Evolutionary conservation across 2,888 invertebrate genomes (phyloP).

Genomic region (Lepetodrilus schrolli): DNA sequence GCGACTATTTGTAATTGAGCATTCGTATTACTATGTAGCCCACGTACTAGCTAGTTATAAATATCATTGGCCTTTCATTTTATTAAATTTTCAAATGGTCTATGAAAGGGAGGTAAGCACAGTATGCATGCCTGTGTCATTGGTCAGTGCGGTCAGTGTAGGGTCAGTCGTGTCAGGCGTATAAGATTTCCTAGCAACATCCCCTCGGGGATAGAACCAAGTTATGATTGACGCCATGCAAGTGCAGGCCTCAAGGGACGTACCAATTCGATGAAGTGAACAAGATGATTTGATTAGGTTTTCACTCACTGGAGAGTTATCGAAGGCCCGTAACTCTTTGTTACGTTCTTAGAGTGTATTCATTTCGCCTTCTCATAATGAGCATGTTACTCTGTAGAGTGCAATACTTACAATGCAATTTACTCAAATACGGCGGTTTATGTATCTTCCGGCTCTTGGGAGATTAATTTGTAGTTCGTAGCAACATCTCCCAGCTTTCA

Average conservation of each 20-base stretch:
- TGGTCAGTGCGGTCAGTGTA: constrained; percentile 9
- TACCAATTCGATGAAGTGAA: constrained; percentile 17
- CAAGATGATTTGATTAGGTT: constrained; percentile 12
- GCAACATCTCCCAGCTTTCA: not conserved
- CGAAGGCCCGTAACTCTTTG: not conserved
- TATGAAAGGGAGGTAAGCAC: not conserved
- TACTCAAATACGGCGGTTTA: not conserved
- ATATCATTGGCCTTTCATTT: too few relatives aligned
- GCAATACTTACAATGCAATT: not conserved
- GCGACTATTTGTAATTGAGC: too few relatives aligned
- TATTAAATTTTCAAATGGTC: too few relatives aligned
- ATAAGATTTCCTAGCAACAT: not conserved
- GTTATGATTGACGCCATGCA: not conserved
- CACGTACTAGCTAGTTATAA: too few relatives aligned
- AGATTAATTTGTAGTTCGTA: not conserved
- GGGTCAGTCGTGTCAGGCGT: not conserved
- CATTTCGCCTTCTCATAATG: not conserved
- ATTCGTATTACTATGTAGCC: too few relatives aligned
- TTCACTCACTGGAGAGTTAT: not conserved
- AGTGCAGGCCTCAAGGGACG: not conserved
- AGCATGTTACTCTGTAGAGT: not conserved
- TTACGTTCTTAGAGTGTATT: not conserved
- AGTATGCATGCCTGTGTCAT: not conserved
- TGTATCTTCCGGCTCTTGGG: not conserved
- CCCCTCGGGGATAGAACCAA: too few relatives aligned